These are phyloP conservation scores for Parnassius smintheus DNA, from an alignment of 2,888 invertebrate genomes.

Conservation along the genomic window DNA sequence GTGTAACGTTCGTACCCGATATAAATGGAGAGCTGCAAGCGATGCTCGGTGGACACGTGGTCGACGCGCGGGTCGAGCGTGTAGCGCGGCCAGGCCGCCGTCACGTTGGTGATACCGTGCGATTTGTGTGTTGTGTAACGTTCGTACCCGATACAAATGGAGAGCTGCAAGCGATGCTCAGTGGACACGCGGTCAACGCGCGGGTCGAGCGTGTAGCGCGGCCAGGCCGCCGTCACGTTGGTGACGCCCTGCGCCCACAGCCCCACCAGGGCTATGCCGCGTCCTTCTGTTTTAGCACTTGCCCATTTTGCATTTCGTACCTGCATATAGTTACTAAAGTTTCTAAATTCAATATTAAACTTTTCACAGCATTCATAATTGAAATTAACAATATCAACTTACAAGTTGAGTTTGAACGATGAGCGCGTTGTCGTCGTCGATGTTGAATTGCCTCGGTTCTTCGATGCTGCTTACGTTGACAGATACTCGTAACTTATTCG, in stretches of 20 bases:
- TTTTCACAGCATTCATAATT: not conserved
- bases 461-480: slow-evolving; percentile 67
- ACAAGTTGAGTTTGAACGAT: slow-evolving; percentile 91
- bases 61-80: too few species aligned
- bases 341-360: too few species aligned
- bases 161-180: slow-evolving; percentile 87
- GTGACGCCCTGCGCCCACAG: slow-evolving; percentile 91
- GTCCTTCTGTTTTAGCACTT: slow-evolving; percentile 88
- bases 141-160: slow-evolving; percentile 87
- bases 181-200: slow-evolving; percentile 91
- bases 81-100: not conserved
- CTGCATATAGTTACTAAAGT: slow-evolving; percentile 35
- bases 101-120: not conserved
- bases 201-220: slow-evolving; percentile 92
- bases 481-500: slow-evolving; percentile 62
- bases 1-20: too few species aligned
- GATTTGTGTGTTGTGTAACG: not conserved
- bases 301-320: slow-evolving; percentile 81
- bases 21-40: too few species aligned
- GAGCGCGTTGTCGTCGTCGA: slow-evolving; percentile 89
- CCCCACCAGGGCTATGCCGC: slow-evolving; percentile 89
- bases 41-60: too few species aligned
- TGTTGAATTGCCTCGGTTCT: slow-evolving; percentile 82
- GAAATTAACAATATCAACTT: slow-evolving; percentile 36
- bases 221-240: slow-evolving; percentile 93